A percentile compares a stretch with the other conserved stretches of the same genome.
phyloP scores from a whole-genome alignment of 2,113 vertebrate genomes.

The Gnathonemus longibarbis region DNA sequence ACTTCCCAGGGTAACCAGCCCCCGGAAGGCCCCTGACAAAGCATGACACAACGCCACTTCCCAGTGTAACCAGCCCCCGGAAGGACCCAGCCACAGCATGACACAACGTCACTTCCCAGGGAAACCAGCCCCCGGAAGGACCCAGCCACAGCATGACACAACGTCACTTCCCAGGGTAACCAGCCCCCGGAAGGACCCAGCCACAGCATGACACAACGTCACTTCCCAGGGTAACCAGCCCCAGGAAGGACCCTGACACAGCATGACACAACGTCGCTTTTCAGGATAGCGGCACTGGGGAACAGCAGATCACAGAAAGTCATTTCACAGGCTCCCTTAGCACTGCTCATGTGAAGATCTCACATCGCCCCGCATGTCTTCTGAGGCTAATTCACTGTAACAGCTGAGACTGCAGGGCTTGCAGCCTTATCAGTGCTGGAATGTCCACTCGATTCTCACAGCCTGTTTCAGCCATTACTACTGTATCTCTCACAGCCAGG shows the following conservation, averaged over 20 bases:
- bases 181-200: too few species aligned
- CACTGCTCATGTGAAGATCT: neutral
- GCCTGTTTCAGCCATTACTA: neutral
- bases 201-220: too few species aligned
- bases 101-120: neutral
- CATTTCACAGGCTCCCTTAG: neutral
- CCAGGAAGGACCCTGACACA: too few species aligned
- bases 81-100: neutral
- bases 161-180: too few species aligned
- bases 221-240: too few species aligned
- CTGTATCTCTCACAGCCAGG: neutral
- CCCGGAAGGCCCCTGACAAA: too few species aligned
- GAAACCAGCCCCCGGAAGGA: neutral
- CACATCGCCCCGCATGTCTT: neutral
- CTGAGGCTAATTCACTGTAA: neutral
- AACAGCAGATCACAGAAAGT: neutral
- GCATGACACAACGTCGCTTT: neutral
- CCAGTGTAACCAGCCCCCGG: too few species aligned
- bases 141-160: neutral
- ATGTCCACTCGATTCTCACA: neutral
- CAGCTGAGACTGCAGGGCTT: neutral
- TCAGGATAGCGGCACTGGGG: neutral
- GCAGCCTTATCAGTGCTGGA: neutral
- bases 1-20: neutral
- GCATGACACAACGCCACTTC: neutral